Base-by-base conservation (phyloP, 2,797 vertebrate genomes). In the Sebastes melanostomus region DNA sequence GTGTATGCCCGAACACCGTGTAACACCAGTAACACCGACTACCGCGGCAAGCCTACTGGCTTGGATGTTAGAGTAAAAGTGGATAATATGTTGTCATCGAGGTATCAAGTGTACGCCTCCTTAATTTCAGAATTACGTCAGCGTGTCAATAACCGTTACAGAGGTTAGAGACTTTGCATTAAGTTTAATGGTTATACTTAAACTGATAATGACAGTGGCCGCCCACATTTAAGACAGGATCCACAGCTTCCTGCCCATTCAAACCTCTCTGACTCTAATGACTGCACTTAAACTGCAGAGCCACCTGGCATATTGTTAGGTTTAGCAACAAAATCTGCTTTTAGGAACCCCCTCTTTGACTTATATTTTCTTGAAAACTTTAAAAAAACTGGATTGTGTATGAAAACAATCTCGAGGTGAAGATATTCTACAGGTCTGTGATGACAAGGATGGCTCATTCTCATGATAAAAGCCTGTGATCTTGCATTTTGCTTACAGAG, bases 201-300 rank as follows among this genome's bases (percentile, higher is more conserved):
- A 89, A 77, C 68, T 81, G 73, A 82, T 91, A 91, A 89, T 79
- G 77, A 88, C 77, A 67, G 79, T 66, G 58, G 36, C 78, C 84
- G 65, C 84, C 72, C 85, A 83, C 75, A 72, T 82, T 84, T 80
- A 86, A 67, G 75, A 60, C 68, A 70, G 78, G 75, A 80, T 82
- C 66, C 62, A 29, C 63, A 54, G 22, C 67, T 82, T 82, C 77
- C 83, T 90, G 71, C 55, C 55, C 56, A 68, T 32, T 73, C 60
- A 72, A 9, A 34, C 24, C 29, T 56, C 18, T 50, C 52, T 13
- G 58, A 62, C 61, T 68, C 32, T 84, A 85, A 90, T 80, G 65
- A 78, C 84, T 36, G 70, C 81, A 66, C 78, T 89, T 70, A 81
- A 76, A 29, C 56, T 46, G 50, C 54, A 65, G 1, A 58, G 29